These are phyloP conservation scores for Heliornis fulica DNA, from an alignment of 2,113 vertebrate species.

Conservation along the genomic window DNA sequence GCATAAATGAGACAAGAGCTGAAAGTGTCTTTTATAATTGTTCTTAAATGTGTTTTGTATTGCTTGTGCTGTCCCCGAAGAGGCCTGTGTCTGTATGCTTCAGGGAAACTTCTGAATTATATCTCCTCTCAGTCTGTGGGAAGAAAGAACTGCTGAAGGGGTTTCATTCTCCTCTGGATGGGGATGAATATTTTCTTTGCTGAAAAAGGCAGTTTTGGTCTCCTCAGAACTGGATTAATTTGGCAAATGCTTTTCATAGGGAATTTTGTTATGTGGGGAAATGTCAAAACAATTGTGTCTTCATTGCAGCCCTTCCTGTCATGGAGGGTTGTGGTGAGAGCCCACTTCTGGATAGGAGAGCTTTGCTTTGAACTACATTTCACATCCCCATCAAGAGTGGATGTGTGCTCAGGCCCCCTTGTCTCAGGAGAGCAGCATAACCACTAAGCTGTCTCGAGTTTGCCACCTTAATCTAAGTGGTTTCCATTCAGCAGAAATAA, in stretches of 20 bases:
- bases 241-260: not conserved
- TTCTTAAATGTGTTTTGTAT: conserved; percentile 49
- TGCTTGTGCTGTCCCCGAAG: not conserved
- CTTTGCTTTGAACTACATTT: conserved; percentile 29
- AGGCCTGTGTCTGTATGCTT: not conserved
- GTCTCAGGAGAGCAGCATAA: conserved; percentile 40
- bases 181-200: conserved; percentile 14
- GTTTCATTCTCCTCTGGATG: conserved; percentile 20
- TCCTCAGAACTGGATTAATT: conserved; percentile 8
- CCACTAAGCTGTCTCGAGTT: conserved; percentile 51
- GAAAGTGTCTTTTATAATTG: conserved; percentile 41
- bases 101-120: conserved; percentile 10
- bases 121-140: not conserved
- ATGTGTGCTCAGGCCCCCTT: not conserved
- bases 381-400: not conserved
- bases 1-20: conserved; percentile 23
- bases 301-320: not conserved
- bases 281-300: conserved; percentile 35
- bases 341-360: not conserved
- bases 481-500: conserved; percentile 52
- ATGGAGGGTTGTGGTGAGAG: conserved; percentile 12
- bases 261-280: not conserved
- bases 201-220: conserved; percentile 45
- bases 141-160: conserved; percentile 21
- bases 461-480: conserved; percentile 61